Base-by-base conservation (phyloP, 1,140 invertebrate genomes). In the Aricia agestis region DNA sequence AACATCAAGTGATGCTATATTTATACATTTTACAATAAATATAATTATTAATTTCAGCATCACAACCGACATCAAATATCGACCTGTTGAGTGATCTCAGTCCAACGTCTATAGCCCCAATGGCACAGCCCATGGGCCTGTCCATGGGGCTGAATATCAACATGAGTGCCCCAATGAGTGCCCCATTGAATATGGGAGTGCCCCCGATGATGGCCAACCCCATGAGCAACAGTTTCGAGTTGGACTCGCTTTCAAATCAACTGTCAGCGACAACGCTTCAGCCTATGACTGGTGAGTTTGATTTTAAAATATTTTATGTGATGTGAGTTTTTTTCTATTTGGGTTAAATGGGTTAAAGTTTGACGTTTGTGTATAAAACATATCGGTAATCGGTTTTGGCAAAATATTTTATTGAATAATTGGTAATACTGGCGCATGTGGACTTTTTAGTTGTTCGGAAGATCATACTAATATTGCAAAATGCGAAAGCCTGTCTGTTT, bases 1-100 rank as follows among this genome's bases (percentile, higher is more conserved):
- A 25, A 25, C 25, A 25, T 25, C 25, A 25, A 25, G 25, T 25
- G 25, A 25, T n/a, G n/a, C n/a, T n/a, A n/a, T n/a, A n/a, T 25
- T 25, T 25, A 25, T 25, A 25, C 25, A 25, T 25, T 25, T 25
- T 3, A 3, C 25, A 3, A 63, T 66, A 36, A 11, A 66, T 19
- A 32, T n/a, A 66, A 66, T 17, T 6, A 10, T 66, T 36, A 41
- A 10, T 73, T 78, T n/a, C 74, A 78, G 77, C 68, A 0, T 19
- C 76, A 70, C 58, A 72, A 0, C 72, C 78, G 11, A 63, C 81
- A 13, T 88, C 87, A 15, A 89, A 88, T 78, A 68, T 90, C 72
- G 83, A 87, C 63, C 80, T 87, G 2, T 75, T 87, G 36, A 82
- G 82, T 19, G 79, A 81, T 10, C 75, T 86, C 31, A 61, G 75